A percentile compares a stretch with the other conserved stretches of the same genome.
phyloP scores from a whole-genome alignment of 2,797 vertebrate species.

The Psittacula echo region DNA sequence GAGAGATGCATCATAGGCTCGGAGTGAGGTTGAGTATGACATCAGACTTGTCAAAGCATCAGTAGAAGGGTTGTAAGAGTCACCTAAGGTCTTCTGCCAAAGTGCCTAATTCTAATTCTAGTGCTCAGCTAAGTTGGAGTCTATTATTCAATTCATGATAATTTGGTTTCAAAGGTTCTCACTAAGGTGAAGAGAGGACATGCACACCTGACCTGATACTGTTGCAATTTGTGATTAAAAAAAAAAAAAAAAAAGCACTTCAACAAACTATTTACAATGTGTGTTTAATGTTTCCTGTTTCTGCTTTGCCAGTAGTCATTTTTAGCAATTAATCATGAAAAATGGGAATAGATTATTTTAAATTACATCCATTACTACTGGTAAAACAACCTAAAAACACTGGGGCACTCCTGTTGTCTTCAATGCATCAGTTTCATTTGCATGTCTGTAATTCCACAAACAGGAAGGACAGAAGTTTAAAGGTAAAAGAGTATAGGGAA shows the following conservation, averaged over 20 bases:
- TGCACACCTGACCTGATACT: neutral
- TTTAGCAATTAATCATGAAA: neutral
- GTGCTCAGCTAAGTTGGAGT: neutral
- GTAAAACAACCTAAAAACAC: neutral
- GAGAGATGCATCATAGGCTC: neutral
- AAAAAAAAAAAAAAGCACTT: neutral
- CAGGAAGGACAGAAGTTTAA: neutral
- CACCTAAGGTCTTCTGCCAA: neutral
- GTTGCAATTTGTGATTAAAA: neutral
- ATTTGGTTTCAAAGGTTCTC: neutral
- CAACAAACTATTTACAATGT: neutral
- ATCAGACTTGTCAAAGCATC: neutral
- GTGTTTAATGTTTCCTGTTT: neutral
- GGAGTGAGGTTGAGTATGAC: neutral
- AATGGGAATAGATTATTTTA: neutral
- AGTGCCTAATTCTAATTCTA: constrained; percentile 18
- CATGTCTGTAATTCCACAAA: neutral
- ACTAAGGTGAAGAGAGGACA: neutral
- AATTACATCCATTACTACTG: neutral
- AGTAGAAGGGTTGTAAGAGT: neutral
- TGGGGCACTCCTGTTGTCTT: neutral
- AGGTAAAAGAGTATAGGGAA: neutral
- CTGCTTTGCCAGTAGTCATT: neutral
- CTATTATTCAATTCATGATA: neutral
- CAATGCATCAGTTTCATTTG: neutral